A percentile compares a stretch with the other conserved stretches of the same genome.
These are phyloP conservation scores for Drosophila parabipectinata DNA, from an alignment of 1,140 invertebrate genomes.

Conservation along the genomic window DNA sequence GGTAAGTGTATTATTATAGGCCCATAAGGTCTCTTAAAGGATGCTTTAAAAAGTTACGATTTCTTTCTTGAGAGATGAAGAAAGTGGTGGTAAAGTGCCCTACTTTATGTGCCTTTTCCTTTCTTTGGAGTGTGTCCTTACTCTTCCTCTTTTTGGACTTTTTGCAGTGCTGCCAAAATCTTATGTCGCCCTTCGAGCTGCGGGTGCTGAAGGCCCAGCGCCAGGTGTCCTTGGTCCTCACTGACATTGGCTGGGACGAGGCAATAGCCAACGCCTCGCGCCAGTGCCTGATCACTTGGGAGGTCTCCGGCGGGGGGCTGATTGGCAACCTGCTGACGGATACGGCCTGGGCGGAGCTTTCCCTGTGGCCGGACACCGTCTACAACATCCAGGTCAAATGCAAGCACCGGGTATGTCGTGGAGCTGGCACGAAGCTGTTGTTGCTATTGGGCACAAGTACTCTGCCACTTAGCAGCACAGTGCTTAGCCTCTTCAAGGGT, in stretches of 20 bases:
- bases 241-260: constrained; percentile 89
- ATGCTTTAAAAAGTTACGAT: no score
- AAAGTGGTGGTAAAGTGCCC: no score
- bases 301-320: constrained; percentile 91
- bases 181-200: constrained; percentile 60
- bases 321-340: constrained; percentile 93
- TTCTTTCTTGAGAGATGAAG: no score
- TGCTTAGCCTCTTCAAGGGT: neutral
- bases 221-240: constrained; percentile 87
- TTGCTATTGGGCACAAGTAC: neutral
- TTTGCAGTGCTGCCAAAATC: constrained; percentile 70
- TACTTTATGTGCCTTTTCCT: constrained; percentile 3
- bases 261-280: constrained; percentile 86
- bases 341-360: constrained; percentile 90
- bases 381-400: constrained; percentile 90
- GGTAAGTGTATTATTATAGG: constrained; percentile 43
- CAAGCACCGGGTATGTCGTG: constrained; percentile 79
- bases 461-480: neutral
- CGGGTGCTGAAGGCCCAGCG: constrained; percentile 67
- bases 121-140: neutral
- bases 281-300: constrained; percentile 92
- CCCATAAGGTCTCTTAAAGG: no score
- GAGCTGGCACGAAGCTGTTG: neutral
- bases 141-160: neutral
- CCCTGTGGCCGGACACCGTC: constrained; percentile 91